phyloP scores from a whole-genome alignment of 2,113 vertebrate genomes.

The Dicerorhinus sumatrensis region DNA sequence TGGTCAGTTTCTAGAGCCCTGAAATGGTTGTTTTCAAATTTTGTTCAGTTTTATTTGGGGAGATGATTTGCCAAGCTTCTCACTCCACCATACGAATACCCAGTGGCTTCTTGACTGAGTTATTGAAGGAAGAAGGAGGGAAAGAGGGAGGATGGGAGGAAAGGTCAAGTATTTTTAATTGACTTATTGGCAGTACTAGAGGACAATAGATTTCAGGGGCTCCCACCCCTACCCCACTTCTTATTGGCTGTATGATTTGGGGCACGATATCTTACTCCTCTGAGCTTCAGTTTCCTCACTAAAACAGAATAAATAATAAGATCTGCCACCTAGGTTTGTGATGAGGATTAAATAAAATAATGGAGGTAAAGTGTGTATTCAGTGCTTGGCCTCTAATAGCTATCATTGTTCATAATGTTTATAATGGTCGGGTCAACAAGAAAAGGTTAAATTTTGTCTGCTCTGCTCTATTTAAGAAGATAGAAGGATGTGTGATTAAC shows the following conservation, averaged over 20 bases:
- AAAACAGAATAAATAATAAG: background rate
- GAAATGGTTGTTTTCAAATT: background rate
- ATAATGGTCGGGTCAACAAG: background rate
- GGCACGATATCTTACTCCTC: background rate
- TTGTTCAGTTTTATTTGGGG: background rate
- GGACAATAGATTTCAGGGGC: background rate
- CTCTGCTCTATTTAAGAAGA: background rate
- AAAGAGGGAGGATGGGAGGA: background rate
- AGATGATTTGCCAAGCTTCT: background rate
- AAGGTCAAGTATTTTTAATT: background rate
- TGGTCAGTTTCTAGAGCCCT: background rate
- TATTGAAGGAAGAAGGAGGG: background rate
- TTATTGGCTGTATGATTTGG: background rate
- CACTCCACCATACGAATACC: background rate
- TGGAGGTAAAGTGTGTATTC: background rate
- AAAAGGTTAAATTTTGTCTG: background rate
- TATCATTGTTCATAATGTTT: background rate
- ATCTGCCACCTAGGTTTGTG: background rate
- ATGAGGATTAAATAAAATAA: background rate
- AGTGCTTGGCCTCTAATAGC: background rate
- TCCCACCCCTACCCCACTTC: background rate
- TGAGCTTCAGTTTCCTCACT: background rate
- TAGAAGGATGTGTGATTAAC: background rate
- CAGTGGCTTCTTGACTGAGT: background rate
- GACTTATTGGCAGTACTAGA: background rate